Conservation (phyloP, 2,797 vertebrate species). For the Cottoperca gobio region DNA sequence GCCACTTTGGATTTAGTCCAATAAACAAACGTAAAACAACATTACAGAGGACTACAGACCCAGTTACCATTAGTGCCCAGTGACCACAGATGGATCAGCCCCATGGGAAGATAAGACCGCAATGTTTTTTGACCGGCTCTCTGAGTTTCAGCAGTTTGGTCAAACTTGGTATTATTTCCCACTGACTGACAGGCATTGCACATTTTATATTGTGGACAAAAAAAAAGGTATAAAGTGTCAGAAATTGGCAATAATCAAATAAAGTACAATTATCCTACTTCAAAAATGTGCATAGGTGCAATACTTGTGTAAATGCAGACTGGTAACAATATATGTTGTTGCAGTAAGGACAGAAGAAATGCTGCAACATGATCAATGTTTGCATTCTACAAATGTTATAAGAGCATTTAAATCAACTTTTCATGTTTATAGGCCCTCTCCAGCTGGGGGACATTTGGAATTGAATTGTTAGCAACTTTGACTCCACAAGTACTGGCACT, state of each 20-base stretch:
- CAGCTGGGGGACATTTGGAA: neutral
- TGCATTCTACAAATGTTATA: neutral
- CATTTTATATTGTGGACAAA: neutral
- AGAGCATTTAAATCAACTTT: neutral
- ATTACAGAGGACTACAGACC: too few species aligned
- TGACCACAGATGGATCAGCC: too few species aligned
- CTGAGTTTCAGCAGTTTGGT: too few species aligned
- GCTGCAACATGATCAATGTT: neutral
- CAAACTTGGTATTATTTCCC: too few species aligned
- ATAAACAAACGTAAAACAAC: too few species aligned
- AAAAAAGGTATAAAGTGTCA: neutral
- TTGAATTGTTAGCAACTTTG: neutral
- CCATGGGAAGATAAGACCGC: too few species aligned
- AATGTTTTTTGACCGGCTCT: too few species aligned
- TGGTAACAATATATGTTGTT: neutral
- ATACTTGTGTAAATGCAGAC: neutral
- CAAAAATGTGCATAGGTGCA: neutral
- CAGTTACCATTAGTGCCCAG: too few species aligned
- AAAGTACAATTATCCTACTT: neutral
- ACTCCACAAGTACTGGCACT: neutral
- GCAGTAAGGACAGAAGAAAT: neutral
- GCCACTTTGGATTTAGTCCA: too few species aligned
- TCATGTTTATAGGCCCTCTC: neutral
- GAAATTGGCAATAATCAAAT: neutral
- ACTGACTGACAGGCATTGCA: too few species aligned